Evolutionary conservation across 2,797 vertebrate genomes (phyloP).

Genomic region (Lateolabrax maculatus): DNA sequence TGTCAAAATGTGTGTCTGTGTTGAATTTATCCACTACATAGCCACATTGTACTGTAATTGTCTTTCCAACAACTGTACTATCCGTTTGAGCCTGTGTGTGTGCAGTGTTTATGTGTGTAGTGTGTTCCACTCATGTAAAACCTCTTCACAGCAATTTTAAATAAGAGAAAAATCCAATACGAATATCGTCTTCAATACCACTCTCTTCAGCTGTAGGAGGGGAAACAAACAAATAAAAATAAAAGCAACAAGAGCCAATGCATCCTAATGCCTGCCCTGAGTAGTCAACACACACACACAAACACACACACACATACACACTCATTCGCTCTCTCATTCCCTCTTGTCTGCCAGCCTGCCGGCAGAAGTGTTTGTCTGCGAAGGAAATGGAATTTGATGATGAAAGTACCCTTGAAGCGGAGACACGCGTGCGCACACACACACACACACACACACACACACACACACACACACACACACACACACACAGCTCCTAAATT

Average conservation of each 20-base stretch:
- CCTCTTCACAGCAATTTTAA: conserved; percentile 57
- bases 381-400: conserved; percentile 85
- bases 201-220: conserved; percentile 48
- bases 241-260: conserved; percentile 65
- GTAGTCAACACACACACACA: conserved; percentile 48
- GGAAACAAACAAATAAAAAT: conserved; percentile 73
- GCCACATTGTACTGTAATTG: conserved; percentile 35
- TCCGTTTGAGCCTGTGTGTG: not conserved
- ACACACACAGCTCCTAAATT: conserved; percentile 78
- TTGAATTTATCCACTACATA: conserved; percentile 19
- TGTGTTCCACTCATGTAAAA: conserved; percentile 42
- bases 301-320: conserved; percentile 35
- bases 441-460: conserved; percentile 42
- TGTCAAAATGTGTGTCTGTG: conserved; percentile 32
- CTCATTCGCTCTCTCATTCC: conserved; percentile 60
- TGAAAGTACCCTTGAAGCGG: conserved; percentile 83
- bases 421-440: conserved; percentile 41
- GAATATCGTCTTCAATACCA: conserved; percentile 46
- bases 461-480: conserved; percentile 32
- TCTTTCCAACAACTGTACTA: conserved; percentile 36
- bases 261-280: conserved; percentile 60
- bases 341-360: conserved; percentile 71
- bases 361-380: conserved; percentile 79
- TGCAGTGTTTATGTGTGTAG: conserved; percentile 6
- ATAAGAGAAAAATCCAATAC: conserved; percentile 56